A percentile compares a stretch with the other conserved stretches of the same genome.
Evolutionary conservation across 2,113 vertebrate species (phyloP).

Genomic region (Callipepla californica): DNA sequence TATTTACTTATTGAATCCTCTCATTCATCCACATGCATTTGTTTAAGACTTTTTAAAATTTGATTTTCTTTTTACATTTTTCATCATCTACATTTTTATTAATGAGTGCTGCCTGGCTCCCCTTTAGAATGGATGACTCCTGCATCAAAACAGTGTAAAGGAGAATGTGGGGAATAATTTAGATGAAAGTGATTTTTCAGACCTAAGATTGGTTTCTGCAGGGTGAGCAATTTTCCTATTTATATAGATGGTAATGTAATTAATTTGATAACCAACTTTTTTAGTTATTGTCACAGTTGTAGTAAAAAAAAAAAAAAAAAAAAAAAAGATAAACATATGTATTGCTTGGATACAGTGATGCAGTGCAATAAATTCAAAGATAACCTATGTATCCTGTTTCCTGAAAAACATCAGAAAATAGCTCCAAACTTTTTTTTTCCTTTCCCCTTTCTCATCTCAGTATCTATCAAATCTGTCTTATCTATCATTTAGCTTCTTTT

Average conservation of each 20-base stretch:
- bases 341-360: neutral
- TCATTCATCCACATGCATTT: neutral
- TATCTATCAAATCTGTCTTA: neutral
- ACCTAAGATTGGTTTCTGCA: neutral
- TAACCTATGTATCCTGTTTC: neutral
- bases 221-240: neutral
- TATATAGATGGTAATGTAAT: neutral
- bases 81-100: fast-evolving
- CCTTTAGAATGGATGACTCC: neutral
- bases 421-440: neutral
- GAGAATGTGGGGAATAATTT: neutral
- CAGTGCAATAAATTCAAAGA: neutral
- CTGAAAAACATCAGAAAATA: neutral
- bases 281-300: neutral
- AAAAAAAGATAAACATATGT: neutral
- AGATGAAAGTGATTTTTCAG: neutral
- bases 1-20: neutral
- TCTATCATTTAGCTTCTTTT: neutral
- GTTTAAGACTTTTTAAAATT: neutral
- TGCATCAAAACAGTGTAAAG: neutral
- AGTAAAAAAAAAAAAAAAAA: neutral
- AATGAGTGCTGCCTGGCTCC: neutral
- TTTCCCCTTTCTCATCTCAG: neutral
- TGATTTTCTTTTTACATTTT: neutral
- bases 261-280: neutral